A percentile compares a stretch with the other conserved stretches of the same genome.
These are phyloP conservation scores for Pharmacophagus antenor DNA, from an alignment of 2,888 invertebrate species.

Conservation along the genomic window DNA sequence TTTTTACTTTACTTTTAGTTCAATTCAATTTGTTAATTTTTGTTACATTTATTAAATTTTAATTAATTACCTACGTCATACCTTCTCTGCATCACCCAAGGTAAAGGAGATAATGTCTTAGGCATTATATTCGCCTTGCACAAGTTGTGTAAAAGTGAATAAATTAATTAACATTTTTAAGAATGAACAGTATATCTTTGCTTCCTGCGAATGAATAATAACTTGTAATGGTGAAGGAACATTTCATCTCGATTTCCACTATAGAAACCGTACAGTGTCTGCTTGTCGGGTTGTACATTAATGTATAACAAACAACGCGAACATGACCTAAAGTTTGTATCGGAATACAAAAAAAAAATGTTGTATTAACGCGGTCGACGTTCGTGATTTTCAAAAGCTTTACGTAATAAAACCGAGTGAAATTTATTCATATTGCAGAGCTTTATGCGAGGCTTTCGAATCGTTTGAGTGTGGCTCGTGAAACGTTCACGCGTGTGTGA, in stretches of 20 bases:
- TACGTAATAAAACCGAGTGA: slow-evolving; percentile 17
- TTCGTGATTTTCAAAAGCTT: slow-evolving; percentile 19
- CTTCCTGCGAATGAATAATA: no score
- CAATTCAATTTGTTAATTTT: no score
- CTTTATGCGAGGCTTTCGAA: slow-evolving; percentile 18
- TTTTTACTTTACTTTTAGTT: no score
- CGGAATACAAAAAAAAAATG: neutral
- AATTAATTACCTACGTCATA: no score
- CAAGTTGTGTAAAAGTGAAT: no score
- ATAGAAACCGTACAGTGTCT: neutral
- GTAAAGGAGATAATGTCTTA: no score
- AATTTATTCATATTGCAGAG: slow-evolving; percentile 13
- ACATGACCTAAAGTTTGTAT: neutral
- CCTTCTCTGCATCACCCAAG: no score
- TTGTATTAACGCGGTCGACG: neutral
- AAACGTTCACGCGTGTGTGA: neutral
- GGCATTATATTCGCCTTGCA: no score
- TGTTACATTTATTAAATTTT: no score
- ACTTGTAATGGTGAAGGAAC: neutral
- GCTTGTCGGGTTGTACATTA: neutral
- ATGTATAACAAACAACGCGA: neutral
- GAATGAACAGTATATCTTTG: no score
- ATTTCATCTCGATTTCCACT: neutral
- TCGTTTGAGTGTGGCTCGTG: slow-evolving; percentile 9
- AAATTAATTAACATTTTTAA: no score